phyloP scores from a whole-genome alignment of 2,113 vertebrate genomes.

The Epinephelus lanceolatus region DNA sequence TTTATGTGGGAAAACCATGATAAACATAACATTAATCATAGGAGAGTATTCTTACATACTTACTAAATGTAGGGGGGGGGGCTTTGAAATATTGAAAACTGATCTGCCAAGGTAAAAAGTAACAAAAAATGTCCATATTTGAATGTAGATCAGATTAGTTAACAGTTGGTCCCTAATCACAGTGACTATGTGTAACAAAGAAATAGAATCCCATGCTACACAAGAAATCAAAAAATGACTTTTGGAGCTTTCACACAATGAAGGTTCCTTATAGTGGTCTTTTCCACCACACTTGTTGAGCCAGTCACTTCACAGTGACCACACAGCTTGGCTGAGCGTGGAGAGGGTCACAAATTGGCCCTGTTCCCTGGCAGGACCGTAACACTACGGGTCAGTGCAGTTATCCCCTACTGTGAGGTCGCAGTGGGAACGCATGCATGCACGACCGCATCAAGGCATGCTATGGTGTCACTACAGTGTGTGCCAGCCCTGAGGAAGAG shows the following conservation, averaged over 20 bases:
- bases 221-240: background rate
- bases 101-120: background rate
- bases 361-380: slow-evolving; percentile 12
- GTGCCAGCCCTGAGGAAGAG: slow-evolving; percentile 12
- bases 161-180: background rate
- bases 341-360: slow-evolving; percentile 15
- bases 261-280: background rate
- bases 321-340: slow-evolving; percentile 1
- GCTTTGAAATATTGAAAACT: background rate
- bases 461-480: slow-evolving; percentile 3
- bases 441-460: slow-evolving; percentile 13
- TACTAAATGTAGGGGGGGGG: too few species aligned
- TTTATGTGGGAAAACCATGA: too few species aligned
- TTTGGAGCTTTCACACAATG: background rate
- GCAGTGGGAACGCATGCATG: slow-evolving; percentile 28
- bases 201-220: background rate
- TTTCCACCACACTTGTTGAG: slow-evolving; percentile 21
- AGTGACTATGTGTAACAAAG: background rate
- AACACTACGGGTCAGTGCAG: slow-evolving; percentile 30
- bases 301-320: slow-evolving; percentile 15
- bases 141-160: background rate
- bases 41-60: too few species aligned
- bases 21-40: too few species aligned
- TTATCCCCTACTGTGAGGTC: slow-evolving; percentile 24
- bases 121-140: background rate